Conservation (phyloP, 2,113 vertebrate genomes). For the Lethenteron camtschaticum region DNA sequence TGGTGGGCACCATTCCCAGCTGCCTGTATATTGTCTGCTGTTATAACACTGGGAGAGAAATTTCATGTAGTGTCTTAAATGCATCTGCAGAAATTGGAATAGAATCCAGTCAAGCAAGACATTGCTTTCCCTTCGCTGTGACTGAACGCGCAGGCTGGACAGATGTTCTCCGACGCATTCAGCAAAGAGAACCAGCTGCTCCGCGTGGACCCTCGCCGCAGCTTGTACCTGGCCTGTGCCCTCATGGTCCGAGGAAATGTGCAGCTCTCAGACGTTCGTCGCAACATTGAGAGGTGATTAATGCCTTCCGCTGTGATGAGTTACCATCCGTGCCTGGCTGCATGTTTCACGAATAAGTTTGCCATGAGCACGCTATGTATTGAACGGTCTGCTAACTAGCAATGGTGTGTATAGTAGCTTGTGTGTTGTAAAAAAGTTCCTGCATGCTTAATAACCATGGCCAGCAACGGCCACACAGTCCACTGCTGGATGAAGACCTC, state of each 20-base stretch:
- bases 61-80: not conserved
- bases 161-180: conserved; percentile 93
- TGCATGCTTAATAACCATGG: too few relatives aligned
- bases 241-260: conserved; percentile 73
- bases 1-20: too few relatives aligned
- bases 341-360: too few relatives aligned
- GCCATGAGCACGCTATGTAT: too few relatives aligned
- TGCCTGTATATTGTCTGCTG: too few relatives aligned
- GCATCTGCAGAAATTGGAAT: not conserved
- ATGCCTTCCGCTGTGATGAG: not conserved
- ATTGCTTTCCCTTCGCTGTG: too few relatives aligned
- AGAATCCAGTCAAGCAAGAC: not conserved
- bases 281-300: conserved; percentile 75
- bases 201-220: conserved; percentile 51
- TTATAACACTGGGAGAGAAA: not conserved
- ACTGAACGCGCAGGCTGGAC: conserved; percentile 35
- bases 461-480: too few relatives aligned
- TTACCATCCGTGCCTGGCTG: too few relatives aligned
- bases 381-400: too few relatives aligned
- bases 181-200: conserved; percentile 80
- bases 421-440: too few relatives aligned
- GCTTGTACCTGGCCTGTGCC: conserved; percentile 69
- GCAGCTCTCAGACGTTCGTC: conserved; percentile 70
- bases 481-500: too few relatives aligned
- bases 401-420: too few relatives aligned